These are phyloP conservation scores for Tribolium freemani DNA, from an alignment of 2,888 invertebrate species.

Conservation along the genomic window DNA sequence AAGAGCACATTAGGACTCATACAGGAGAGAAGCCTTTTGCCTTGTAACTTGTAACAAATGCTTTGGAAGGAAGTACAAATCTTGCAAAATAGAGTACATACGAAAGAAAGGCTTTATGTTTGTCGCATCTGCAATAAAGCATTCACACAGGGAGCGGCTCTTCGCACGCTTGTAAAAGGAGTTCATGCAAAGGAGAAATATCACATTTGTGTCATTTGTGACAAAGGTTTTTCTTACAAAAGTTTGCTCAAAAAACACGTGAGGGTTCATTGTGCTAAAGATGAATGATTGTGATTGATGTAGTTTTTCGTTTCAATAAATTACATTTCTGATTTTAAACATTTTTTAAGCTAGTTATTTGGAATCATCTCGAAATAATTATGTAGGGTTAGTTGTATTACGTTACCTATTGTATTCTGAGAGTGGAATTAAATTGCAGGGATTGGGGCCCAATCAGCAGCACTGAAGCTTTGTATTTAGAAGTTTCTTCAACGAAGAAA, in stretches of 20 bases:
- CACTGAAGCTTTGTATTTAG: too few relatives aligned
- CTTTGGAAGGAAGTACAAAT: slow-evolving; percentile 58
- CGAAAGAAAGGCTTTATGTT: slow-evolving; percentile 67
- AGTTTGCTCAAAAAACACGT: background rate
- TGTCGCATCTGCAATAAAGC: slow-evolving; percentile 1
- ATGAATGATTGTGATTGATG: background rate
- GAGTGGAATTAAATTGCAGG: too few relatives aligned
- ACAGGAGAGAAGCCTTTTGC: slow-evolving; percentile 60
- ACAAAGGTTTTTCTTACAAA: background rate
- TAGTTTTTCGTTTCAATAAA: background rate
- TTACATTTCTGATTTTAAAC: too few relatives aligned
- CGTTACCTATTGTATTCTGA: too few relatives aligned
- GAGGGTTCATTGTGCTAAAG: background rate
- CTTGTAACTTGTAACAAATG: slow-evolving; percentile 59
- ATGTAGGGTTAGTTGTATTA: too few relatives aligned
- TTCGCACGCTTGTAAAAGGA: background rate
- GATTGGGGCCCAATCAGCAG: too few relatives aligned
- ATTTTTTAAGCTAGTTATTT: too few relatives aligned
- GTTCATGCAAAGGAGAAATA: background rate
- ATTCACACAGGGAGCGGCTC: background rate
- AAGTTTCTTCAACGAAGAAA: too few relatives aligned
- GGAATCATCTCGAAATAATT: too few relatives aligned
- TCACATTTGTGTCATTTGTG: slow-evolving; percentile 1
- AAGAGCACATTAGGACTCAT: slow-evolving; percentile 59
- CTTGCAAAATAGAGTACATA: slow-evolving; percentile 70